Evolutionary conservation across 1,140 invertebrate species (phyloP).

Genomic region (Chelonus insularis): DNA sequence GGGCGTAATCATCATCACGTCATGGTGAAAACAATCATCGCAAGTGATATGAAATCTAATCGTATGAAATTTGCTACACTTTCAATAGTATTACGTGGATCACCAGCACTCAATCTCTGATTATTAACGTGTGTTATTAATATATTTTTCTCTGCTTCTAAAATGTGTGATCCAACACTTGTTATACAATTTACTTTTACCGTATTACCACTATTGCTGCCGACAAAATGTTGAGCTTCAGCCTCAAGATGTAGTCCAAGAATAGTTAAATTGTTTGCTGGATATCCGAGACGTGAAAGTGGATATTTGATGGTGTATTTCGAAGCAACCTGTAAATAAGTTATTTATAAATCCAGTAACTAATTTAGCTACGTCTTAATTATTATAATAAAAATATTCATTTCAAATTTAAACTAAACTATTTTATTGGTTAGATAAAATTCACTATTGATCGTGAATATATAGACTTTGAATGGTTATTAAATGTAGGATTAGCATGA

Average conservation of each 20-base stretch:
- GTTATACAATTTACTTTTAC: conserved; percentile 38
- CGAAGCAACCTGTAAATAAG: conserved; percentile 33
- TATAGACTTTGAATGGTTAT: too few relatives aligned
- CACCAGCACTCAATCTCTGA: conserved; percentile 40
- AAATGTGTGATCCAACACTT: conserved; percentile 30
- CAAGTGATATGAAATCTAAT: conserved; percentile 1
- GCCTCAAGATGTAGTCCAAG: conserved; percentile 38
- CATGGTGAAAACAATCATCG: conserved; percentile 21
- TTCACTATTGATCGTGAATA: too few relatives aligned
- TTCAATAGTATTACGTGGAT: conserved; percentile 29
- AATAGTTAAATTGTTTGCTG: conserved; percentile 29
- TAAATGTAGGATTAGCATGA: too few relatives aligned
- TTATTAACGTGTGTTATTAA: conserved; percentile 39
- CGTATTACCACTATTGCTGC: conserved; percentile 10
- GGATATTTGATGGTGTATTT: conserved; percentile 36
- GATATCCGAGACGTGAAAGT: background rate
- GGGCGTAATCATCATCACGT: too few relatives aligned
- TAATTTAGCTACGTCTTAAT: too few relatives aligned
- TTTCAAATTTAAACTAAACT: too few relatives aligned
- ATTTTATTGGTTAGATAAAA: too few relatives aligned
- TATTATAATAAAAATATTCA: too few relatives aligned
- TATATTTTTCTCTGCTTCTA: conserved; percentile 30
- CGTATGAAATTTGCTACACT: background rate
- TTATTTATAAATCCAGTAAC: too few relatives aligned
- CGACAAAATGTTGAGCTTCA: conserved; percentile 33